A percentile compares a stretch with the other conserved stretches of the same genome.
Conservation (phyloP, 2,113 vertebrate species). For the Mastomys coucha region DNA sequence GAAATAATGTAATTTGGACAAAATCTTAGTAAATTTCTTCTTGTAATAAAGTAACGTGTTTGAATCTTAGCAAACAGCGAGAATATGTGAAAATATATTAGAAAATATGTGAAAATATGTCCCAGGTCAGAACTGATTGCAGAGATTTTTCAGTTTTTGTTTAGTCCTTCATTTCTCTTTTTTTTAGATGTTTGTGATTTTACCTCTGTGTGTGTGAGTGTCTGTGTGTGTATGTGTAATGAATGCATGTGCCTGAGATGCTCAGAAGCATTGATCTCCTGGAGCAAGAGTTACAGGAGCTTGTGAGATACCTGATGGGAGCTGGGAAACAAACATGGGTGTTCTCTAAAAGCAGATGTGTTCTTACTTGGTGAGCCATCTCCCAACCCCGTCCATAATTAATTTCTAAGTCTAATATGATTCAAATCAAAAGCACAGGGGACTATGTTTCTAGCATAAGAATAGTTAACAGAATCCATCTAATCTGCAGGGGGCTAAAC, state of each 20-base stretch:
- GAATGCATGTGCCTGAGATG: not conserved
- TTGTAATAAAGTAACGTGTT: not conserved
- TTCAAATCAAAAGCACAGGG: not conserved
- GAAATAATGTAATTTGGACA: not conserved
- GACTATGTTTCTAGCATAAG: not conserved
- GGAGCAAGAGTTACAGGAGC: not conserved
- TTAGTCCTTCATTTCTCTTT: not conserved
- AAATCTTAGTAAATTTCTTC: not conserved
- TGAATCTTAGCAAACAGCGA: not conserved
- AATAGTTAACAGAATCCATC: not conserved
- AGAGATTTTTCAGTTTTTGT: not conserved
- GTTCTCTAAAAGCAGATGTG: not conserved
- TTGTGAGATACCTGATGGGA: not conserved
- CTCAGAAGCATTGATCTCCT: not conserved
- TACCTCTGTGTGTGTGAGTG: too few species aligned
- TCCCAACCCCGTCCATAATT: not conserved
- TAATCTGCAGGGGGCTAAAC: not conserved
- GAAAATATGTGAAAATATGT: not conserved
- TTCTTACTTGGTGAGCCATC: not conserved
- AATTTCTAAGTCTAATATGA: not conserved
- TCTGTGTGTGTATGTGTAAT: too few species aligned
- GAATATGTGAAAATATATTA: not conserved
- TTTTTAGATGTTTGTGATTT: not conserved
- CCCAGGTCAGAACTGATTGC: not conserved
- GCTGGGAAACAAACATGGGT: not conserved